These are phyloP conservation scores for Odobenus rosmarus DNA, from an alignment of 2,113 vertebrate species.

Conservation along the genomic window DNA sequence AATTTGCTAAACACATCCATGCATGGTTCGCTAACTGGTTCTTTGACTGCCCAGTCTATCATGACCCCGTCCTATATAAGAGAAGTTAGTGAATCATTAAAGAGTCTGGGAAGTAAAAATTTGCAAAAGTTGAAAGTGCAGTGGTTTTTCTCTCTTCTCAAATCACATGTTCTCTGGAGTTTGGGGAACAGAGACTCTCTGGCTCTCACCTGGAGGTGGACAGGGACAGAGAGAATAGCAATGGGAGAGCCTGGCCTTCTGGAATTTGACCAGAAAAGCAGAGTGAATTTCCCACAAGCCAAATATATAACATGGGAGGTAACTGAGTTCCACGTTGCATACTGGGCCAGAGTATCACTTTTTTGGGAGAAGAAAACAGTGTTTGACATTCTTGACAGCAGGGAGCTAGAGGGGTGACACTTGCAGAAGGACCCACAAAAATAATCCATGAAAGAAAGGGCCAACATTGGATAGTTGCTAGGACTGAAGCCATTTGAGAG, in stretches of 20 bases:
- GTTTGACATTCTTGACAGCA: not conserved
- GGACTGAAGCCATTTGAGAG: not conserved
- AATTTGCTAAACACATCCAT: not conserved
- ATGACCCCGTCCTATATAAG: not conserved
- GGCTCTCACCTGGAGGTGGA: not conserved
- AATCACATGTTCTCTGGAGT: not conserved
- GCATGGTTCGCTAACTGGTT: not conserved
- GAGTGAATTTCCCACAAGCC: not conserved
- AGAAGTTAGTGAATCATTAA: not conserved
- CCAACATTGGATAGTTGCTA: not conserved
- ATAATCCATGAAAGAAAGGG: not conserved
- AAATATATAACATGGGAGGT: not conserved
- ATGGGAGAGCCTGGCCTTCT: not conserved
- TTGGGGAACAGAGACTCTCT: not conserved
- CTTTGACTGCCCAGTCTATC: not conserved
- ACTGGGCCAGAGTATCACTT: not conserved
- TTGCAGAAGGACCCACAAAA: not conserved
- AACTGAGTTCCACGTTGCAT: not conserved
- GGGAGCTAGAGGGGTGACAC: not conserved
- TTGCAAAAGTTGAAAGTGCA: not conserved
- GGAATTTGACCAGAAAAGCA: not conserved
- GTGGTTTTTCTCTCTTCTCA: not conserved
- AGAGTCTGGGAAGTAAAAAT: not conserved
- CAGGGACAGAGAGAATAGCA: not conserved
- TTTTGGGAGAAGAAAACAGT: not conserved